Evolutionary conservation across 2,113 vertebrate genomes (phyloP).

Genomic region (Phycodurus eques): DNA sequence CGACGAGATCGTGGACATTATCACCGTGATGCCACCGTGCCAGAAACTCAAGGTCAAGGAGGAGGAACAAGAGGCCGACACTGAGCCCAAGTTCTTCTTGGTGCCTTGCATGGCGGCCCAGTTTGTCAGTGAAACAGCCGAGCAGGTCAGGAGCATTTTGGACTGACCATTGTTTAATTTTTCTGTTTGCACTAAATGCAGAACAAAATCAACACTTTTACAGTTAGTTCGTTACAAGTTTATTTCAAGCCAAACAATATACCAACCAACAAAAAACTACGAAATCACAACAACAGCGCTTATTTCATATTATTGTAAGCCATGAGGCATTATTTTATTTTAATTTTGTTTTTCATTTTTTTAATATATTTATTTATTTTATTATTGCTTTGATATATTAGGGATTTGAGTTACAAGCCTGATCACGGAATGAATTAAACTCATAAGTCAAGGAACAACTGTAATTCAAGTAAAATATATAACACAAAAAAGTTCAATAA

Average conservation of each 20-base stretch:
- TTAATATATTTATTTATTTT: no score
- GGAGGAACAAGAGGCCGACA: constrained; percentile 85
- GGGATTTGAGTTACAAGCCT: no score
- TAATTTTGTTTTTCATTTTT: no score
- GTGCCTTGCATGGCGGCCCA: constrained; percentile 79
- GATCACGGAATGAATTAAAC: no score
- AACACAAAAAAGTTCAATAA: no score
- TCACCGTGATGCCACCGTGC: constrained; percentile 77
- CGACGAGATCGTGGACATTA: constrained; percentile 84
- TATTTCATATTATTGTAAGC: no score
- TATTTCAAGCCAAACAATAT: neutral
- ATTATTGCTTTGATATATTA: no score
- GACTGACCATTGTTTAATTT: neutral
- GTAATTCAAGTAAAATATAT: no score
- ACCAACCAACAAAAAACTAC: no score
- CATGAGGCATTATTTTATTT: no score
- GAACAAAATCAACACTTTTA: neutral
- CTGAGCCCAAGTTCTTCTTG: constrained; percentile 86
- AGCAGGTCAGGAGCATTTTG: constrained; percentile 78
- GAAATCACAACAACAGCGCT: no score
- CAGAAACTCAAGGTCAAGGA: constrained; percentile 85
- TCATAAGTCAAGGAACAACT: no score
- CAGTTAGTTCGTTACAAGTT: neutral
- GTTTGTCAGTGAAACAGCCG: constrained; percentile 83
- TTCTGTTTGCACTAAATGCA: neutral